Evolutionary conservation across 2,888 invertebrate species (phyloP).

Genomic region (Lasioglossum calceatum): DNA sequence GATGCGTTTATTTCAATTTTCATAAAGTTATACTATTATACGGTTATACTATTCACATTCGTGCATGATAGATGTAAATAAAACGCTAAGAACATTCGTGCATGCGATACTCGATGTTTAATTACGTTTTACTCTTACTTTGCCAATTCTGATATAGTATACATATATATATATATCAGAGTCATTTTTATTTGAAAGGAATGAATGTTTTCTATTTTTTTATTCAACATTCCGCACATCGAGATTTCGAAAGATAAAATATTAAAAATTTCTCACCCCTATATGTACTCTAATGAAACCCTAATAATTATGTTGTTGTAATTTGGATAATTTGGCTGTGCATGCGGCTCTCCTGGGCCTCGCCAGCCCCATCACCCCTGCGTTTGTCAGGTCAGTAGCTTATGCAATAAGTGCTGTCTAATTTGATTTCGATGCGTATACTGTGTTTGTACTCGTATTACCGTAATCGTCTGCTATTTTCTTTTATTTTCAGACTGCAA

Average conservation of each 20-base stretch:
- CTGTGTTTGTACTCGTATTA: constrained; percentile 26
- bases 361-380: constrained; percentile 84
- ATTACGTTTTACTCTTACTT: constrained; percentile 29
- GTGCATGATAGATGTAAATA: constrained; percentile 43
- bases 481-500: constrained; percentile 24
- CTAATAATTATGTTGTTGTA: constrained; percentile 77
- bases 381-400: constrained; percentile 85
- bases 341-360: constrained; percentile 87
- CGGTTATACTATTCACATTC: constrained; percentile 24
- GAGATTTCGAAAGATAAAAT: neutral
- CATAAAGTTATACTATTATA: neutral
- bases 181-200: constrained; percentile 22
- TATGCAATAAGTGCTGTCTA: constrained; percentile 53
- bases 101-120: constrained; percentile 34
- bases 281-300: constrained; percentile 30
- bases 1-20: constrained; percentile 22
- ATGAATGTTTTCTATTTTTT: constrained; percentile 23
- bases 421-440: constrained; percentile 28
- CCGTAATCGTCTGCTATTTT: constrained; percentile 9
- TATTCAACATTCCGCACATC: constrained; percentile 11
- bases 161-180: neutral
- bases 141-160: constrained; percentile 24
- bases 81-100: constrained; percentile 22
- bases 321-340: constrained; percentile 85
- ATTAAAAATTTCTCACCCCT: constrained; percentile 11